phyloP scores from a whole-genome alignment of 1,140 invertebrate species.

The Gerris buenoi region DNA sequence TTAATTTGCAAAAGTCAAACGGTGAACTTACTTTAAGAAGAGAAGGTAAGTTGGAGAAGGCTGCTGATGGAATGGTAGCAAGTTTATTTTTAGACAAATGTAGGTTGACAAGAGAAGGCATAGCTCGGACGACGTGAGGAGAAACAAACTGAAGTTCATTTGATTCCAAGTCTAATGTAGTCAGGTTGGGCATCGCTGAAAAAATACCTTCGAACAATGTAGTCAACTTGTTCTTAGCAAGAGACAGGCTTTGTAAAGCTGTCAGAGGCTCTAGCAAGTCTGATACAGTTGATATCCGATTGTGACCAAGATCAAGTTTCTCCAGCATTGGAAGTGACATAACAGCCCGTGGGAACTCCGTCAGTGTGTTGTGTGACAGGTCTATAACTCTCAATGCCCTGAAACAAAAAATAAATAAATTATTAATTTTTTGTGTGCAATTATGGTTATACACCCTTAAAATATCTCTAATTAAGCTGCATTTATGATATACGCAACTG shows the following conservation, averaged over 20 bases:
- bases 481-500: too few relatives aligned
- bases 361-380: constrained; percentile 60
- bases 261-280: constrained; percentile 46
- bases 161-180: constrained; percentile 57
- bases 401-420: constrained; percentile 17
- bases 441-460: background rate
- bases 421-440: constrained; percentile 4
- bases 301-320: constrained; percentile 60
- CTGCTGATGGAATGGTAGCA: constrained; percentile 43
- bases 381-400: constrained; percentile 54
- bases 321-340: constrained; percentile 48
- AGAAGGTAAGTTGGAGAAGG: constrained; percentile 58
- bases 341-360: constrained; percentile 51
- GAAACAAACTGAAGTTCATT: constrained; percentile 67
- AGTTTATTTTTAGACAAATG: constrained; percentile 41
- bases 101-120: constrained; percentile 43
- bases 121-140: constrained; percentile 47
- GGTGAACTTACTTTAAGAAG: constrained; percentile 44
- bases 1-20: too few relatives aligned
- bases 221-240: constrained; percentile 58
- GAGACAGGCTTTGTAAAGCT: constrained; percentile 43
- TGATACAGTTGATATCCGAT: constrained; percentile 43
- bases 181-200: constrained; percentile 48
- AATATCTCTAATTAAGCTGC: too few relatives aligned
- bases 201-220: constrained; percentile 55